Evolutionary conservation across 2,797 vertebrate species (phyloP), one percentile per base, ranked within the genome.

Genomic region (Ctenopoma multispine): DNA sequence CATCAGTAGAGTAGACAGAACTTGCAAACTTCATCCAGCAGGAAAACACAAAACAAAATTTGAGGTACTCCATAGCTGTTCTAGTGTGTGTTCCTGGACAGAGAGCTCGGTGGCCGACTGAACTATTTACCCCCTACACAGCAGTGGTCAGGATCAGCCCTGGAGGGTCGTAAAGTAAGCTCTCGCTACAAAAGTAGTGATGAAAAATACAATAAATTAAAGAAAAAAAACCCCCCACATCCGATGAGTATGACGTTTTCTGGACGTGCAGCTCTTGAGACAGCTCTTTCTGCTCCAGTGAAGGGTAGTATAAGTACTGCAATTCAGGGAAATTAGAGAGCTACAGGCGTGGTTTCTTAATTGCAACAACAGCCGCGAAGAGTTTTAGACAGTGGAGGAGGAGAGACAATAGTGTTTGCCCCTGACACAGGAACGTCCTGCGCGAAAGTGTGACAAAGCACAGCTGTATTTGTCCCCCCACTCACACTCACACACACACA

Each of bases 31-130:
- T 80, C 53, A 91, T 57, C 68, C 85, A 91, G 77, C 73, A 90
- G 10, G 67, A 91, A 65, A 90, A 80, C 34, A 77, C 62, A 23
- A 93, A 63, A 75, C 58, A 79, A 66, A 92, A 79, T 51, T 58
- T 84, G 68, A 86, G 70, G 82, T 85, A 89, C 87, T 92, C 90
- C 94, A 94, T 94, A 21, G 61, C 71, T 82, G 73, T 34, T 54
- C 4, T 6, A 44, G 63, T 60, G 74, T 57, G 53, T 66, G 75
- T 72, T 72, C 68, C 56, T 38, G 41, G 67, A 57, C 74, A 63
- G 41, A 44, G 50, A 18, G 72, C 44, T 15, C 10, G 10, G 21
- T 44, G 44, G 75, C n/a, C 38, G 38, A 50, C 55, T 59, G 69
- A 61, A 79, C 47, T 59, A 20, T 55, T n/a, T 44, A 69, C 53